These are phyloP conservation scores for Philereme vetulata DNA, from an alignment of 2,888 invertebrate genomes.

Conservation along the genomic window DNA sequence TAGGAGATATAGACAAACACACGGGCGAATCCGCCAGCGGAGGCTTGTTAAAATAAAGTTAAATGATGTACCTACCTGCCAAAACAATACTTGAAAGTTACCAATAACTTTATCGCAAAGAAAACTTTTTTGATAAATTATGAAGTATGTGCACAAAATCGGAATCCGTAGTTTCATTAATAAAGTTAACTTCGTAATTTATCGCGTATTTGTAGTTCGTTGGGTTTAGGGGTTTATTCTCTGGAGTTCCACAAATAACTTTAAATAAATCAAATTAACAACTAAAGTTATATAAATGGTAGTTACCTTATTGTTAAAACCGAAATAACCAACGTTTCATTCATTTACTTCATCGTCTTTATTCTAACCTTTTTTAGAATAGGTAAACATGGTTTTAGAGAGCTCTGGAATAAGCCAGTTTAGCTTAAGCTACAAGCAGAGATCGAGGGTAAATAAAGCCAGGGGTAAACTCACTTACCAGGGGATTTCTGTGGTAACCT, in stretches of 20 bases:
- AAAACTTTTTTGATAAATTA: neutral
- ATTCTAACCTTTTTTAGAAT: neutral
- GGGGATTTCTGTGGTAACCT: conserved; percentile 5
- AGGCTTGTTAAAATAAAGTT: too few relatives aligned
- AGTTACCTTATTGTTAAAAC: neutral
- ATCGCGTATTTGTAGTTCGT: neutral
- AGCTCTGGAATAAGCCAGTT: conserved; percentile 15
- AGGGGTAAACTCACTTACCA: conserved; percentile 6
- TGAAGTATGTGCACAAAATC: neutral
- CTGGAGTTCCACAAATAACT: neutral
- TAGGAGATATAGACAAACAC: too few relatives aligned
- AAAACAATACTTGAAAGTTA: too few relatives aligned
- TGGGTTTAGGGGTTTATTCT: neutral
- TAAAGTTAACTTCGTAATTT: neutral
- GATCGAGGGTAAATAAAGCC: conserved; percentile 9
- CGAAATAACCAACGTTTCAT: neutral
- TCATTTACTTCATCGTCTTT: conserved; percentile 1
- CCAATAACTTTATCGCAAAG: neutral
- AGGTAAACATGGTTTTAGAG: conserved; percentile 11
- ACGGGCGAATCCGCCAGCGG: too few relatives aligned
- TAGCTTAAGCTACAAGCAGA: conserved; percentile 5
- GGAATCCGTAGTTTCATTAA: neutral
- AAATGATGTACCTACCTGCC: too few relatives aligned
- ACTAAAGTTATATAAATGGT: too few relatives aligned
- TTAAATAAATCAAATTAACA: neutral